Base-by-base conservation (phyloP, 2,888 invertebrate species). In the Dilophus febrilis region DNA sequence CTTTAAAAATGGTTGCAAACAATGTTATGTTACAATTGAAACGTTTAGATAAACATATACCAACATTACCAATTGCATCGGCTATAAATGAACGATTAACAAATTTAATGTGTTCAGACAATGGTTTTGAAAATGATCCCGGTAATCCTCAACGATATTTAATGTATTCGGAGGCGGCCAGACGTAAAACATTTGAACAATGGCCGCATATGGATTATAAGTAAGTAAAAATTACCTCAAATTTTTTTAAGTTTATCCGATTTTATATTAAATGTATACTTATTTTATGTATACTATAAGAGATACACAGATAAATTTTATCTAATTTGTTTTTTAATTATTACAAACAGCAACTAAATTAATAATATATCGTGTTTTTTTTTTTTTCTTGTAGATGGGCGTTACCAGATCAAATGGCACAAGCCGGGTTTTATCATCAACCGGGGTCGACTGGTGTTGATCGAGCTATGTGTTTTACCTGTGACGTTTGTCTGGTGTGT, bases 131-230 rank as follows among this genome's bases (percentile, higher is more conserved):
- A 27, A 54, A 54, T 48, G 55, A 57, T 37, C 53, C 55, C 19
- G 56, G 56, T 28, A 57, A 55, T 37, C 56, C 59, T 30, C 58
- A 62, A 44, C 61, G 70, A 7, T 68, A 71, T 39, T 64, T 72
- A 26, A 92, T 94, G 92, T 88, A 86, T 58, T 88, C 87, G 47
- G 94, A 94, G 64, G 84, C 86, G 0, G 84, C 87, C 45, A 69
- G 94, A 34, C 72, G 85, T 49, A 81, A 88, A 56, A 91, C 94
- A 1, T 94, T 94, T 63, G 78, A 79, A 47, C 77, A 84, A 54
- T 94, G 92, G 94, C 92, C 92, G 3, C 92, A 92, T 56, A 90
- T 88, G 86, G 87, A 90, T 61, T 92, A 91, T 65, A 91, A 91
- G 86, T 87, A 56, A 66, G 67, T 64, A 17, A 26, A 12, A 1